These are phyloP conservation scores for Ormyrus thymus DNA, from an alignment of 2,888 invertebrate species.

Conservation along the genomic window DNA sequence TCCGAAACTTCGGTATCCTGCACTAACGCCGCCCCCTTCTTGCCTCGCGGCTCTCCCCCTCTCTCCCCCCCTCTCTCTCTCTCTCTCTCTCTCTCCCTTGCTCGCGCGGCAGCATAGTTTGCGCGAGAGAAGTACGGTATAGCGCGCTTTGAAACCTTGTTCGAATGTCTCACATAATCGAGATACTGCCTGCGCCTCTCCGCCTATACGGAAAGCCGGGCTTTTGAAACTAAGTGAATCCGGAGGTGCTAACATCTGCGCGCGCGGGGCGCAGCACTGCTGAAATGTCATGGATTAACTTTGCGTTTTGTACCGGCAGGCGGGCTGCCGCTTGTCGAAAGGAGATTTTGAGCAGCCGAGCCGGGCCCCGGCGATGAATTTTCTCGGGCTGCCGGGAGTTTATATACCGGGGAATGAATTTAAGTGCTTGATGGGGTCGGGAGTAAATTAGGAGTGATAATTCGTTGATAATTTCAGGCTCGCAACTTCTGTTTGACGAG, in stretches of 20 bases:
- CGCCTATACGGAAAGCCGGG: not conserved
- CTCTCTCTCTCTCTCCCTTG: not conserved
- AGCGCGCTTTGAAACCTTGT: constrained; percentile 62
- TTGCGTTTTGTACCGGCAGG: constrained; percentile 18
- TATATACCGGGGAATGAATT: too few relatives aligned
- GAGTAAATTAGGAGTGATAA: too few relatives aligned
- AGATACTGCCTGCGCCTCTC: constrained; percentile 13
- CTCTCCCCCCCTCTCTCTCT: constrained; percentile 6
- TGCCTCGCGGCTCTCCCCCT: not conserved
- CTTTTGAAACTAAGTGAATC: constrained; percentile 48
- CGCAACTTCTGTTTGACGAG: too few relatives aligned
- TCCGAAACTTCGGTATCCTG: constrained; percentile 52
- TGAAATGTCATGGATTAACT: constrained; percentile 47
- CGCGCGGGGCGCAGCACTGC: not conserved
- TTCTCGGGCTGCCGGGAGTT: too few relatives aligned
- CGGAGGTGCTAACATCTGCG: constrained; percentile 43
- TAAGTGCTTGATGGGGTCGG: too few relatives aligned
- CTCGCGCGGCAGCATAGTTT: constrained; percentile 7
- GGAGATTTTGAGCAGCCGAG: not conserved
- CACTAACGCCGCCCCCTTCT: constrained; percentile 9
- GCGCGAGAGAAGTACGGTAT: not conserved
- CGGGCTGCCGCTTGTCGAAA: not conserved
- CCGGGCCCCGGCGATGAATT: too few relatives aligned
- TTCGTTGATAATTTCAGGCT: too few relatives aligned
- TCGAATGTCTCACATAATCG: constrained; percentile 57